These are phyloP conservation scores for Pseudococcus longispinus DNA, from an alignment of 2,888 invertebrate species.

Conservation along the genomic window DNA sequence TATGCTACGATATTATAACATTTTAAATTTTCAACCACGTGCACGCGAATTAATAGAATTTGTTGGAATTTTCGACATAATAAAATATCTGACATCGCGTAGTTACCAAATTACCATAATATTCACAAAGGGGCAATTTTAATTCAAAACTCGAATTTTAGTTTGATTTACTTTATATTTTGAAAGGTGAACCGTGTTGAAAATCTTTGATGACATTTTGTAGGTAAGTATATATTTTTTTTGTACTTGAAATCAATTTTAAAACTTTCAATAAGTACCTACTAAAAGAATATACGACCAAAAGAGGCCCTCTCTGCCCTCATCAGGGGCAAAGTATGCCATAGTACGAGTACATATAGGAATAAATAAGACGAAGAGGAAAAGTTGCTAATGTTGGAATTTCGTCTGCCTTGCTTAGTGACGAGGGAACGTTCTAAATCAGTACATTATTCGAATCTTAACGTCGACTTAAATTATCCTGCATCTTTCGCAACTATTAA, in stretches of 20 bases:
- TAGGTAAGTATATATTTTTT: too few relatives aligned
- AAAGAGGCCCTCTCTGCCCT: not conserved
- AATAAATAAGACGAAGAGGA: conserved; percentile 2
- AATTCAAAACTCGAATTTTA: conserved; percentile 33
- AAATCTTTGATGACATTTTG: not conserved
- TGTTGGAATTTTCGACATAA: not conserved
- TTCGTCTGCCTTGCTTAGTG: conserved; percentile 4
- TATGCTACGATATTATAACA: not conserved
- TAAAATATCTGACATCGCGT: not conserved
- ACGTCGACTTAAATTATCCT: conserved; percentile 44
- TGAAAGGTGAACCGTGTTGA: not conserved
- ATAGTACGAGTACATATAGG: not conserved
- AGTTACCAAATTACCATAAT: not conserved
- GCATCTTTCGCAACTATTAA: conserved; percentile 37
- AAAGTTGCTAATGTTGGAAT: conserved; percentile 49
- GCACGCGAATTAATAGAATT: conserved; percentile 15
- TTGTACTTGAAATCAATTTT: not conserved
- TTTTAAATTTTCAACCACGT: conserved; percentile 29
- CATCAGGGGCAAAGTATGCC: not conserved
- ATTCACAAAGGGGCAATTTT: not conserved
- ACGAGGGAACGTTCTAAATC: not conserved
- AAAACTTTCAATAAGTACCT: not conserved
- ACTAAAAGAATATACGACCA: not conserved
- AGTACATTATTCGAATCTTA: conserved; percentile 44
- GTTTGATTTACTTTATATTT: conserved; percentile 2